Base-by-base conservation (phyloP, 2,797 vertebrate species). In the Sarcoramphus papa region DNA sequence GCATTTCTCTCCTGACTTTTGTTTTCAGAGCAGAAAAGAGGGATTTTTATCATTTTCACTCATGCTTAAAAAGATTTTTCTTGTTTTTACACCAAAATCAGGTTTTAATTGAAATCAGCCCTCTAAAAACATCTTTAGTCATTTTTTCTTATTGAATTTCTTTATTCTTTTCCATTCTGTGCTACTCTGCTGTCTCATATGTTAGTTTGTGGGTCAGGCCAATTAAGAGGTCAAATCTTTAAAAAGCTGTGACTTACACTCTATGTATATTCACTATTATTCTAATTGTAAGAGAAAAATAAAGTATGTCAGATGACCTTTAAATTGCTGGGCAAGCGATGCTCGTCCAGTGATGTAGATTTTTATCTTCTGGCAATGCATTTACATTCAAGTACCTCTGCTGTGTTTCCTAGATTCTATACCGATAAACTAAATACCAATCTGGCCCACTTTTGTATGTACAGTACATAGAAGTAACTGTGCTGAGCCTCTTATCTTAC, bases 371-470 rank as follows among this genome's bases (percentile, higher is more conserved):
- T 83, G 87, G 84, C 84, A 92, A 93, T 82, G 87, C 82, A 95
- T 97, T 97, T 98, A 93, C 73, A 95, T 97, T 95, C 92, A 83
- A 80, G 93, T 94, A 90, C 92, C 74, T 95, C 93, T 95, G 73
- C 92, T 94, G 63, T 56, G 69, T 87, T 96, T 95, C 88, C 88
- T 88, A 93, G 97, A 97, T 97, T 93, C 86, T 54, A 90, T 69
- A 76, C 82, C 4, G 95, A 97, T 97, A 97, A 96, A 90, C 92
- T 95, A 93, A 88, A 94, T 92, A 91, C 86, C 93, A 93, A 19
- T 69, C 92, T 83, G 72, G 74, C 69, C 78, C 68, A 79, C 80
- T 95, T 94, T 85, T 81, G 40, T 90, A 60, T 59, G 74, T 94
- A 78, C 25, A 56, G 28, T 79, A 59, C 94, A 57, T 63, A 59